phyloP scores from a whole-genome alignment of 2,797 vertebrate species.

The Hippopotamyrus pictus region DNA sequence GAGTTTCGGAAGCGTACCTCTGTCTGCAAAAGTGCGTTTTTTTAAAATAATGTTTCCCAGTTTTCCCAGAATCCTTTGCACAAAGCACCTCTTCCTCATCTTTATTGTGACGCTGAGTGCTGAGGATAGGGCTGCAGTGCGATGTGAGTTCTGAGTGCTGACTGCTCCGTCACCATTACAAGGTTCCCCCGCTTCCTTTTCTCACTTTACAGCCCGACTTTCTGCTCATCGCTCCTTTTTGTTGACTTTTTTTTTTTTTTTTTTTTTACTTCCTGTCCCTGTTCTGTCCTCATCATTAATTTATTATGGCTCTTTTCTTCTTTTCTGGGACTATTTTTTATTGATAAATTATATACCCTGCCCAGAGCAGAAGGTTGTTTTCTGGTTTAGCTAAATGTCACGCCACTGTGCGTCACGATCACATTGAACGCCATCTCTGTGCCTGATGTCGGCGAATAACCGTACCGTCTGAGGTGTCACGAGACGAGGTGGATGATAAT shows the following conservation, averaged over 20 bases:
- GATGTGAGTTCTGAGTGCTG: background rate
- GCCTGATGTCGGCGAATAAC: background rate
- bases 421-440: background rate
- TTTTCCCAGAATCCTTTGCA: background rate
- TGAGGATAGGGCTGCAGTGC: background rate
- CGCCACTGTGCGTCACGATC: background rate
- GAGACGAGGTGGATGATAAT: background rate
- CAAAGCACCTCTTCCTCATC: background rate
- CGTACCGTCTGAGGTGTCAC: background rate
- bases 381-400: background rate
- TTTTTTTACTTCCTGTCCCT: background rate
- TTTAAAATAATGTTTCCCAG: background rate
- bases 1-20: background rate
- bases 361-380: background rate
- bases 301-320: background rate
- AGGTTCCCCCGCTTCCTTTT: background rate
- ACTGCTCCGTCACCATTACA: background rate
- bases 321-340: background rate
- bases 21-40: background rate
- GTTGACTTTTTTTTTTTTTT: background rate
- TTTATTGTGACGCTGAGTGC: background rate
- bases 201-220: background rate
- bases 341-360: background rate
- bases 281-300: background rate
- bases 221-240: background rate